phyloP scores from a whole-genome alignment of 2,888 invertebrate species.

The Dione vanillae region DNA sequence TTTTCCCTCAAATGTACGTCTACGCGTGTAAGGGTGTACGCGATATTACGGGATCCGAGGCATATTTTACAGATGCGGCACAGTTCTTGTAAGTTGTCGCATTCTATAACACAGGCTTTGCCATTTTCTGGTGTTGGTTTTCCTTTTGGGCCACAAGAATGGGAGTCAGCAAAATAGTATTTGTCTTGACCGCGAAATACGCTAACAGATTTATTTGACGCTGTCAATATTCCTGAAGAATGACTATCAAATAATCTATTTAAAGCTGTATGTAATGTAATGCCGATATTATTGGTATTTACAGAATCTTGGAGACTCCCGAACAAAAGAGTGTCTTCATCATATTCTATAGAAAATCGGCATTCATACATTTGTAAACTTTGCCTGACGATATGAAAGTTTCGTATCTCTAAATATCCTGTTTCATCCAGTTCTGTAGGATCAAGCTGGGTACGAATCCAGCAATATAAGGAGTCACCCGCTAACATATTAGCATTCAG shows the following conservation, averaged over 20 bases:
- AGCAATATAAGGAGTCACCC: constrained; percentile 38
- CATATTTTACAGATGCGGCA: constrained; percentile 37
- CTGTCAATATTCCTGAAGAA: constrained; percentile 43
- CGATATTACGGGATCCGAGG: no score
- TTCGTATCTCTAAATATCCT: constrained; percentile 42
- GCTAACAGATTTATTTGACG: constrained; percentile 38
- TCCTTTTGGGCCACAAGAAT: constrained; percentile 43
- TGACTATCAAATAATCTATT: constrained; percentile 39
- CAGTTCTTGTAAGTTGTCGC: constrained; percentile 18
- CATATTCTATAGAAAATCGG: no score
- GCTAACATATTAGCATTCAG: constrained; percentile 36
- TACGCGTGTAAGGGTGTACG: no score
- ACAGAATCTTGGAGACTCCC: no score
- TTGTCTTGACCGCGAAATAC: constrained; percentile 41
- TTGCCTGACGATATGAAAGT: constrained; percentile 12
- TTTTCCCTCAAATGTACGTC: constrained; percentile 26
- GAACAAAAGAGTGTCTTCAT: no score
- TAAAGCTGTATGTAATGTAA: not conserved
- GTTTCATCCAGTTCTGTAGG: constrained; percentile 42
- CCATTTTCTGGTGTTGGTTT: constrained; percentile 31
- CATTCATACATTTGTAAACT: no score
- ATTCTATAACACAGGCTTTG: constrained; percentile 42
- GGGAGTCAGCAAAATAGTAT: constrained; percentile 45
- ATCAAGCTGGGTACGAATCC: constrained; percentile 38
- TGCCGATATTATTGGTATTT: not conserved